These are phyloP conservation scores for Hydractinia symbiolongicarpus DNA, from an alignment of 30 jellyfish, hydroid and myxozoan genomes.

Conservation along the genomic window DNA sequence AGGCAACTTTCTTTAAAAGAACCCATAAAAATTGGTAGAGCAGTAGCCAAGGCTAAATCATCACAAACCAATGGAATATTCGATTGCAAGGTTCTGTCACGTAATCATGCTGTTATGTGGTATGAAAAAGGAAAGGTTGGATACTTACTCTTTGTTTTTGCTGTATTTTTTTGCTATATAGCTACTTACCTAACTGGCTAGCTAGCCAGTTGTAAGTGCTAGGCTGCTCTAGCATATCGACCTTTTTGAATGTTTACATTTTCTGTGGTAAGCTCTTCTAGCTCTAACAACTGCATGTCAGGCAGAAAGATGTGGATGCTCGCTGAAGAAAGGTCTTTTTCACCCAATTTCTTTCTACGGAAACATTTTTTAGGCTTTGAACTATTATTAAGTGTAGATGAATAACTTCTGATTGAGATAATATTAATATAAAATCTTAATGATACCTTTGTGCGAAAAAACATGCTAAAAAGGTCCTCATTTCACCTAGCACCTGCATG, in stretches of 20 bases:
- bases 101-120: conserved; percentile 91
- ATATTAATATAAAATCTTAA: too few relatives aligned
- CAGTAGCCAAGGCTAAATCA: conserved; percentile 56
- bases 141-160: neutral
- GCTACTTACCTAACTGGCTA: neutral
- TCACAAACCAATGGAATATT: conserved; percentile 52
- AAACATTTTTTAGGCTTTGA: too few relatives aligned
- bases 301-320: too few relatives aligned
- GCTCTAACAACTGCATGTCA: too few relatives aligned
- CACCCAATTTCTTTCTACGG: too few relatives aligned
- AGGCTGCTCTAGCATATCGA: neutral
- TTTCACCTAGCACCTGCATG: too few relatives aligned
- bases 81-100: conserved; percentile 75
- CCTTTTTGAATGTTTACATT: neutral
- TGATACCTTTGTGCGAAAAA: too few relatives aligned
- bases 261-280: too few relatives aligned
- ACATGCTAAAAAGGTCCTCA: too few relatives aligned
- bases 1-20: conserved; percentile 51
- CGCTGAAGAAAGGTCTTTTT: too few relatives aligned
- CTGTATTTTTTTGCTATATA: neutral
- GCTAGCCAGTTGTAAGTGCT: neutral
- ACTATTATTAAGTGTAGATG: too few relatives aligned
- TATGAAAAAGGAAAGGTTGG: conserved; percentile 74
- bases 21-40: conserved; percentile 69
- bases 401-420: too few relatives aligned